A percentile compares a stretch with the other conserved stretches of the same genome.
These are phyloP conservation scores for Eupsilia transversa DNA, from an alignment of 2,888 invertebrate species.

Conservation along the genomic window DNA sequence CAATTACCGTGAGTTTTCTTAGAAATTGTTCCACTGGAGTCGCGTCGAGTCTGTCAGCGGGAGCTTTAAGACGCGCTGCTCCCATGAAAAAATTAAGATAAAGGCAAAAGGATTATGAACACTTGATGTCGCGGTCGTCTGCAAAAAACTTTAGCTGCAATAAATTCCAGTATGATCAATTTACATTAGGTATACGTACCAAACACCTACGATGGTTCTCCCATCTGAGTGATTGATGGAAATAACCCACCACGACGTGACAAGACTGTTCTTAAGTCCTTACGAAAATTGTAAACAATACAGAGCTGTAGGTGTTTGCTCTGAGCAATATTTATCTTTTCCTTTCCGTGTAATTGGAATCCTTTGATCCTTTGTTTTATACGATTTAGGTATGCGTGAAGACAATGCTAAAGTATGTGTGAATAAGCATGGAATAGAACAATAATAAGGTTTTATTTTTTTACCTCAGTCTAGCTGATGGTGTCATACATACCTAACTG, in stretches of 20 bases:
- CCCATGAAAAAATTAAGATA: too few relatives aligned
- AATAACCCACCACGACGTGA: background rate
- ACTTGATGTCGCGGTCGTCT: too few relatives aligned
- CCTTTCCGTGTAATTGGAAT: constrained; percentile 19
- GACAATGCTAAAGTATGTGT: constrained; percentile 1
- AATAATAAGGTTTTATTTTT: background rate
- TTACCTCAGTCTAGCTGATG: background rate
- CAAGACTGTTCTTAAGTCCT: background rate
- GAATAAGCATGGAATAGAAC: background rate
- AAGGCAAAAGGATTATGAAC: too few relatives aligned
- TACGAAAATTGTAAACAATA: background rate
- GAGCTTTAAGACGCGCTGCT: too few relatives aligned
- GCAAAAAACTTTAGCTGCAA: too few relatives aligned
- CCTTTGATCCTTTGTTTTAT: constrained; percentile 13
- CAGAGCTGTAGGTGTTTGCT: constrained; percentile 8
- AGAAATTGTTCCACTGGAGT: too few relatives aligned
- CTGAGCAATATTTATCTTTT: constrained; percentile 5
- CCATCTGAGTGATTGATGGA: background rate
- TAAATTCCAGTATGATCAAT: too few relatives aligned
- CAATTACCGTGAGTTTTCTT: too few relatives aligned
- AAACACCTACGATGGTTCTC: too few relatives aligned
- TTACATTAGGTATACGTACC: too few relatives aligned
- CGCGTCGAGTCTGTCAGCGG: too few relatives aligned
- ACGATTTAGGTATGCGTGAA: background rate
- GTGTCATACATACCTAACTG: background rate